Evolutionary conservation across 2,113 vertebrate genomes (phyloP), one percentile per base, ranked within the genome.

Genomic region (Oxyruncus cristatus): DNA sequence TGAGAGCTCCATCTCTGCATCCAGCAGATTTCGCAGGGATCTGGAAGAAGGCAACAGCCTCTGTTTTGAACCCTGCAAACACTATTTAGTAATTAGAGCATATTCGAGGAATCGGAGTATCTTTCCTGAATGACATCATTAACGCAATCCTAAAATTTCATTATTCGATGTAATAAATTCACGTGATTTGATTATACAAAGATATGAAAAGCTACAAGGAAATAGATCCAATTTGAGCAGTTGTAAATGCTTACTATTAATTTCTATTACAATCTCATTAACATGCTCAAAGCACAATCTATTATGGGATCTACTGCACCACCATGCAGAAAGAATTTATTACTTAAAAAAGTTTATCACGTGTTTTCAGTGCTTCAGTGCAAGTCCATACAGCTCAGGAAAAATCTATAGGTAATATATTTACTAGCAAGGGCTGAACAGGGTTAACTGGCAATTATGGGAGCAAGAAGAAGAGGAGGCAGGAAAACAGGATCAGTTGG

Each of bases 1-100:
- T 1, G 99, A 99, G 94, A 99, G 99, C 83, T 99, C 99, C 99
- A 99, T 99, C 98, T 99, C 99, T 11, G 99, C 99, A 7, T 99
- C 99, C 50, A 99, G 98, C 85, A 99, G 98, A 88, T 98, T 98
- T 68, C 99, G 98, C 76, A 99, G 98, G 11, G 99, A 99, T 93
- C 99, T 99, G 98, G 26, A 89, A 72, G 79, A 84, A 95, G n/a
- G 62, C 66, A 85, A 33, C 12, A 82, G 76, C 42, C 66, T 55
- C 53, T 71, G 55, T 83, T 88, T 63, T 94, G 83, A 77, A 39
- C 14, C 59, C 72, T 44, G 30, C 28, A 74, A 70, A 47, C 6
- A 5, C 55, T 49, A 28, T 44, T 11, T 19, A 9, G 9, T 32
- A 72, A 72, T 44, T 30, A 65, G 20, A 85, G 27, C 9, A 77